phyloP scores from a whole-genome alignment of 2,113 vertebrate species.

The Petroica traversi region DNA sequence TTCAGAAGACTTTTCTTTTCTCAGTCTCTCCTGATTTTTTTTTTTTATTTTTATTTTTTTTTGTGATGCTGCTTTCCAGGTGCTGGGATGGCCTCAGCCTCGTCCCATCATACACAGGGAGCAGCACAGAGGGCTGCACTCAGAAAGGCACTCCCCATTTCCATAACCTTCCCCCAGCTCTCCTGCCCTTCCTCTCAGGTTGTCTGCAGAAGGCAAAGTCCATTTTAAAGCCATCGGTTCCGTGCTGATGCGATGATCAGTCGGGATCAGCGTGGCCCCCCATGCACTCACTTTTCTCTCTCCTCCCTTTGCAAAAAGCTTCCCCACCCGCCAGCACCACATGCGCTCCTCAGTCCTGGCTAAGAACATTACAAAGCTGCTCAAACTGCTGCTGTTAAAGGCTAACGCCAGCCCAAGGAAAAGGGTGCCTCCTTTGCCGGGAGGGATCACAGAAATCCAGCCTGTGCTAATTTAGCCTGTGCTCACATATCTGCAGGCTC shows the following conservation, averaged over 20 bases:
- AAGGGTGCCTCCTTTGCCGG: not conserved
- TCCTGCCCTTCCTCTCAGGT: not conserved
- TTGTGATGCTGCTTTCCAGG: not conserved
- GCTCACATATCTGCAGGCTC: not conserved
- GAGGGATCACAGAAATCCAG: not conserved
- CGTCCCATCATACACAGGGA: accelerated
- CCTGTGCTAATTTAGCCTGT: not conserved
- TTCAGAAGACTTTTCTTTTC: not conserved
- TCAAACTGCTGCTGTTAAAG: not conserved
- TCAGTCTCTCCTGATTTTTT: not conserved
- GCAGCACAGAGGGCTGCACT: not conserved
- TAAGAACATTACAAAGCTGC: not conserved
- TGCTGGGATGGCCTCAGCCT: not conserved
- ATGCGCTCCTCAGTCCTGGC: accelerated
- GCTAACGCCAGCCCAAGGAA: not conserved
- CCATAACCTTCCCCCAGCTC: not conserved
- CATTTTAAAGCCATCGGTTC: not conserved
- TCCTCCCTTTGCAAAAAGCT: not conserved
- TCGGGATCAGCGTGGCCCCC: accelerated
- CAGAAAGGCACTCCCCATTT: not conserved
- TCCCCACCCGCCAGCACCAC: not conserved
- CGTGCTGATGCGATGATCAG: not conserved
- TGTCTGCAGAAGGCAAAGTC: not conserved
- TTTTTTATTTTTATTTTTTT: no score
- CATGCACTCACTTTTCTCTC: not conserved